A percentile compares a stretch with the other conserved stretches of the same genome.
phyloP scores from a whole-genome alignment of 1,140 invertebrate species.

The Drosophila parabipectinata region DNA sequence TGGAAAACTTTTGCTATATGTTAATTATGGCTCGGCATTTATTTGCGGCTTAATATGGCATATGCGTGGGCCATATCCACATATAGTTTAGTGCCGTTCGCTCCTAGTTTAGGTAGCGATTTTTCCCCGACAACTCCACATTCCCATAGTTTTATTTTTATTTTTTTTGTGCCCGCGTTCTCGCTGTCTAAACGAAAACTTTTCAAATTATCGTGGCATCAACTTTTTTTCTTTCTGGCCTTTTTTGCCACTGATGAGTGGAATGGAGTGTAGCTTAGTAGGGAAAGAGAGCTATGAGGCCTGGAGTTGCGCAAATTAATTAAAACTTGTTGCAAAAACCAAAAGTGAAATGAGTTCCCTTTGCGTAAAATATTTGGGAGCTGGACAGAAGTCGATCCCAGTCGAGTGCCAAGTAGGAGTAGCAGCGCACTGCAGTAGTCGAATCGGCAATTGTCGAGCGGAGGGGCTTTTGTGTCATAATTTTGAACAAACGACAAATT shows the following conservation, averaged over 20 bases:
- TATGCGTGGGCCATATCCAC: conserved; percentile 51
- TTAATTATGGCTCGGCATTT: conserved; percentile 80
- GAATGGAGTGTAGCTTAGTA: conserved; percentile 37
- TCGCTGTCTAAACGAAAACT: conserved; percentile 79
- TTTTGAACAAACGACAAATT: conserved; percentile 78
- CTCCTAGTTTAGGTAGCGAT: conserved; percentile 56
- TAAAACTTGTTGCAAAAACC: conserved; percentile 78
- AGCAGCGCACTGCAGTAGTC: background rate
- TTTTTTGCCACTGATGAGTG: conserved; percentile 37
- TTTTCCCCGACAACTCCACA: conserved; percentile 31
- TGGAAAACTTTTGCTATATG: conserved; percentile 78
- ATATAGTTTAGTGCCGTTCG: conserved; percentile 46
- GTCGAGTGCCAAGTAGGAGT: background rate
- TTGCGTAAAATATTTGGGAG: conserved; percentile 44
- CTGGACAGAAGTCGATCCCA: conserved; percentile 16
- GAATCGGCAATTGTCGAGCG: conserved; percentile 49
- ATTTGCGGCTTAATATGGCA: conserved; percentile 80
- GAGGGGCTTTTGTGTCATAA: conserved; percentile 73
- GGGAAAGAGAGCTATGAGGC: conserved; percentile 15
- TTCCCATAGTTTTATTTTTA: conserved; percentile 21
- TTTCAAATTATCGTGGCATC: conserved; percentile 81
- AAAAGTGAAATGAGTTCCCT: conserved; percentile 53
- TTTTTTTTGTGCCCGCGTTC: conserved; percentile 13
- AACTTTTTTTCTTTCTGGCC: conserved; percentile 56
- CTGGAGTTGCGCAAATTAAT: conserved; percentile 75